Evolutionary conservation across 2,113 vertebrate genomes (phyloP), one percentile per base, ranked within the genome.

Genomic region (Willisornis vidua): DNA sequence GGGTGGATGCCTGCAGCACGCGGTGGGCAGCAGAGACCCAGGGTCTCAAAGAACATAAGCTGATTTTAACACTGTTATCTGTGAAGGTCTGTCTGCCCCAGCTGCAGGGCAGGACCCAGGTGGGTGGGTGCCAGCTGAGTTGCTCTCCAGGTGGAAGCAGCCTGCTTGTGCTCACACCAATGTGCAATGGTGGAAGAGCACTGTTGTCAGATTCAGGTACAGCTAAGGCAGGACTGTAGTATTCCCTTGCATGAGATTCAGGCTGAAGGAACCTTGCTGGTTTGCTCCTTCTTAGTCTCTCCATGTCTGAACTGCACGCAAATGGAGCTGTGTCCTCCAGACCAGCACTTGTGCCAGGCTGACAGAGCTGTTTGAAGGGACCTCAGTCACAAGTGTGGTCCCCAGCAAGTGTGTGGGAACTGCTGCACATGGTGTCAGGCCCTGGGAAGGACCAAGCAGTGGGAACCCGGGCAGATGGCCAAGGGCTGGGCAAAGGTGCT

Each of bases 171-270:
- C 48, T 48, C 43, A 19, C 58, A 54, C 9, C 37, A 33, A 18
- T 0, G 3, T 31, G 57, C 35, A 29, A 15, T 7, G 37, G 19
- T 54, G 17, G 43, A 37, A 72, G 65, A 82, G 37, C 3, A 3
- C 31, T 2, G 0, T 8, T 25, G 14, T 26, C 2, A 77, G n/a
- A 62, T n/a, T 19, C 1, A 2, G 18, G 13, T 26, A 39, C 4
- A 8, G 33, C 39, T 48, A 54, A 77, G 16, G 78, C 45, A 86
- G 35, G 33, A 28, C 51, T 62, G 33, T n/a, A 33, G 28, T 39
- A 73, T 48, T 29, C 57, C 55, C 62, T 72, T 76, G 18, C 33
- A 12, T 70, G 72, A 84, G 67, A 76, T 70, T 86, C 35, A 70
- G 39, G 49, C 39, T 72, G 5, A 4, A 39, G 29, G 22, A 85